Evolutionary conservation across 2,888 invertebrate genomes (phyloP).

Genomic region (Minunthozetes semirufus): DNA sequence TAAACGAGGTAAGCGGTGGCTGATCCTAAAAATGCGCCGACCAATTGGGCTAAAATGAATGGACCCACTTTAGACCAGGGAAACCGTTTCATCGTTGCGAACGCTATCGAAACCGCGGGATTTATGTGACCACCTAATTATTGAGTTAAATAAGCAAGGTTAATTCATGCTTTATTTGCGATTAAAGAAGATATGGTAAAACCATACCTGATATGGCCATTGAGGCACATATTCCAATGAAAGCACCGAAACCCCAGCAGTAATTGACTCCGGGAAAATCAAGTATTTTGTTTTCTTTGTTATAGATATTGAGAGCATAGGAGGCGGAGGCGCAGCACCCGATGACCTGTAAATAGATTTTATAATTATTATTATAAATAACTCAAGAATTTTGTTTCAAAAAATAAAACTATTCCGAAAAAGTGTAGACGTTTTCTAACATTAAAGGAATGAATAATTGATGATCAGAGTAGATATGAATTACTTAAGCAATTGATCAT

Average conservation of each 20-base stretch:
- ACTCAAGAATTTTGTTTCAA: too few relatives aligned
- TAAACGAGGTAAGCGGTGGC: slow-evolving; percentile 39
- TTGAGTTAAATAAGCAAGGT: neutral
- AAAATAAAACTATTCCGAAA: too few relatives aligned
- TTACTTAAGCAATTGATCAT: too few relatives aligned
- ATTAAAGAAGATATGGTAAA: neutral
- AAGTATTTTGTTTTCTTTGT: neutral
- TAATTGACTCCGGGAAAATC: neutral
- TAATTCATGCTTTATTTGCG: neutral
- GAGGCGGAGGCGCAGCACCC: neutral
- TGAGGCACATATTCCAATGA: slow-evolving; percentile 10
- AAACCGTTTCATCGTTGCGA: neutral
- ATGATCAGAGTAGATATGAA: too few relatives aligned
- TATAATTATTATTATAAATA: neutral
- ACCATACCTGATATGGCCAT: slow-evolving; percentile 16
- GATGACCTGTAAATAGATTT: neutral
- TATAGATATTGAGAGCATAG: neutral
- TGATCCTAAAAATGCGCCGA: slow-evolving; percentile 50
- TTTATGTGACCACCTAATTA: slow-evolving; percentile 18
- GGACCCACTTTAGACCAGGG: slow-evolving; percentile 45
- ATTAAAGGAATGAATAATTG: too few relatives aligned
- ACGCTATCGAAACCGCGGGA: slow-evolving; percentile 15
- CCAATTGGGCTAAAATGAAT: slow-evolving; percentile 53
- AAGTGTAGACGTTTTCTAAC: too few relatives aligned
- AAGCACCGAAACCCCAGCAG: slow-evolving; percentile 22